These are phyloP conservation scores for Syngnathus rostellatus DNA, from an alignment of 2,797 vertebrate species.

Conservation along the genomic window DNA sequence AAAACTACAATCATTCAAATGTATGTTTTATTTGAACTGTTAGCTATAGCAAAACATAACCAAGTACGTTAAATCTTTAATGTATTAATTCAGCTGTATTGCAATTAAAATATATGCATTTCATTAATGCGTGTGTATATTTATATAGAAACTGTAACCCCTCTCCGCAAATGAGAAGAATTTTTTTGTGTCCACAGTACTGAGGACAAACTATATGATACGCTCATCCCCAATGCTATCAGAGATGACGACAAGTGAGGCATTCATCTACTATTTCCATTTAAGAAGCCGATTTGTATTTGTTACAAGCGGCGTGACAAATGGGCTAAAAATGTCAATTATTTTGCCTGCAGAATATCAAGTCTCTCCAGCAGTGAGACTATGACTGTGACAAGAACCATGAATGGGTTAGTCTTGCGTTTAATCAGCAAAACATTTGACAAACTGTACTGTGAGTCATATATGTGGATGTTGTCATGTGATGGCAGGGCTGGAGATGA, in stretches of 20 bases:
- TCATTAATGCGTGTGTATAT: too few relatives aligned
- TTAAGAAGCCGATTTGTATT: background rate
- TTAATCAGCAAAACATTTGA: background rate
- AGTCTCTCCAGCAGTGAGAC: conserved; percentile 3
- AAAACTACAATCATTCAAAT: too few relatives aligned
- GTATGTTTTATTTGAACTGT: too few relatives aligned
- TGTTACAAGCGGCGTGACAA: background rate
- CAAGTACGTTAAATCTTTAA: too few relatives aligned
- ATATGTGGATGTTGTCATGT: background rate
- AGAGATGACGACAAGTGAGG: conserved; percentile 2
- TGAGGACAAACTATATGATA: conserved; percentile 32
- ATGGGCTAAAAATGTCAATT: background rate
- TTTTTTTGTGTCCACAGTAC: conserved; percentile 21
- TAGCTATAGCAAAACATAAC: too few relatives aligned
- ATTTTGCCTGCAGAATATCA: background rate
- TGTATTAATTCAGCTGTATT: too few relatives aligned
- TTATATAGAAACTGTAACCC: too few relatives aligned
- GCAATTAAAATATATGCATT: too few relatives aligned
- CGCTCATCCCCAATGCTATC: background rate
- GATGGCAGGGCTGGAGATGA: conserved; percentile 45
- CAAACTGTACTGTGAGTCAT: background rate
- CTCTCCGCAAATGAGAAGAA: background rate
- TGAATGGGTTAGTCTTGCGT: background rate
- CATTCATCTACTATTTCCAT: background rate
- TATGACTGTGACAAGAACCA: background rate